These are phyloP conservation scores for Terrapene triunguis DNA, from an alignment of 2,113 vertebrate genomes.

Conservation along the genomic window DNA sequence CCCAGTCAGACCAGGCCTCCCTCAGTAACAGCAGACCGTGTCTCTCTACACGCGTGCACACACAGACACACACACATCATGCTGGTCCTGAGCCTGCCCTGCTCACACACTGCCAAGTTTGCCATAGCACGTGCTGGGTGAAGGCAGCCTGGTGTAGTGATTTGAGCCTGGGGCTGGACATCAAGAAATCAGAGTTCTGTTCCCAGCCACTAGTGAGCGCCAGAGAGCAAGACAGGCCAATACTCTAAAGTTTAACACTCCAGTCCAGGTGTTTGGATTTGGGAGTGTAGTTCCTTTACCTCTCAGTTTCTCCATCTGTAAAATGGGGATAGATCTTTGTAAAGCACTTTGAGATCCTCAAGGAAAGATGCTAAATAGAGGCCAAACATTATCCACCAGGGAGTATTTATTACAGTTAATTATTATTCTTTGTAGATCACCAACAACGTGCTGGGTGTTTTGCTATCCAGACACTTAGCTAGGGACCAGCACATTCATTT, in stretches of 20 bases:
- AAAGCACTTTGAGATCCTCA: neutral
- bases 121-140: fast-evolving
- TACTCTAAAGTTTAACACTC: neutral
- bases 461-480: neutral
- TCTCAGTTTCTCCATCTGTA: neutral
- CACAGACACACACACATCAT: fast-evolving
- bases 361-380: neutral
- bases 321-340: neutral
- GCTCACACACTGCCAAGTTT: neutral
- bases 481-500: fast-evolving
- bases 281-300: neutral
- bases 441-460: conserved; percentile 5
- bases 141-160: fast-evolving
- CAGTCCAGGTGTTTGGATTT: neutral
- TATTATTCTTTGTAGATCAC: neutral
- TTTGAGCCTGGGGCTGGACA: fast-evolving
- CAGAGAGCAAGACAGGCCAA: neutral
- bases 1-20: neutral
- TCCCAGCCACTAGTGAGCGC: neutral
- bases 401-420: neutral
- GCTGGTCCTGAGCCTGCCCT: neutral
- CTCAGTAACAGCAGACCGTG: fast-evolving
- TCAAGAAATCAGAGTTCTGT: fast-evolving
- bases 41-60: neutral
- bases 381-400: fast-evolving